phyloP scores from a whole-genome alignment of 2,888 invertebrate species.

The Flexamia atlantica region DNA sequence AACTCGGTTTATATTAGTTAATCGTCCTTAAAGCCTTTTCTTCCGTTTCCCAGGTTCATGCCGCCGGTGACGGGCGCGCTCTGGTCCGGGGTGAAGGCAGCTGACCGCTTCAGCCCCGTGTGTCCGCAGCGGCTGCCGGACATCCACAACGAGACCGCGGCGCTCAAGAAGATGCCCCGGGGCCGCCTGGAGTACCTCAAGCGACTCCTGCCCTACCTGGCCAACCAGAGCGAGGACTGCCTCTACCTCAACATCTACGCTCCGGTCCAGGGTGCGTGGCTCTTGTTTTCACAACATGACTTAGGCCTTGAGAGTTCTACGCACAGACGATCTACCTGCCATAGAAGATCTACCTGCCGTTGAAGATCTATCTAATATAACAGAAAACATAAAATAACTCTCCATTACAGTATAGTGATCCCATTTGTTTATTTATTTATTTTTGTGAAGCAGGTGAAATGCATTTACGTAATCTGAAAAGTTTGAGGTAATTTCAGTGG shows the following conservation, averaged over 20 bases:
- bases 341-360: too few relatives aligned
- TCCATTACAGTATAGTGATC: too few relatives aligned
- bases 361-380: too few relatives aligned
- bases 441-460: too few relatives aligned
- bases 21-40: background rate
- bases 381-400: too few relatives aligned
- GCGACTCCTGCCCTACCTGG: conserved; percentile 90
- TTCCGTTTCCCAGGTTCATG: conserved; percentile 82
- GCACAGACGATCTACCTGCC: too few relatives aligned
- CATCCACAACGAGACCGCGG: conserved; percentile 88
- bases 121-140: conserved; percentile 95
- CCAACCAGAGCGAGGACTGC: conserved; percentile 97
- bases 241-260: conserved; percentile 98
- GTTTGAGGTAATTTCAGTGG: too few relatives aligned
- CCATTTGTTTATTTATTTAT: too few relatives aligned
- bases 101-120: conserved; percentile 92
- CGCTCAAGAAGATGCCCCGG: conserved; percentile 90
- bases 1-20: too few relatives aligned
- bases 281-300: too few relatives aligned
- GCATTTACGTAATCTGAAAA: too few relatives aligned
- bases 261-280: conserved; percentile 94
- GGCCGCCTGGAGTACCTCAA: conserved; percentile 93
- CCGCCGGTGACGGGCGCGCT: conserved; percentile 96
- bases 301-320: too few relatives aligned
- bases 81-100: conserved; percentile 93